A percentile compares a stretch with the other conserved stretches of the same genome.
phyloP scores from a whole-genome alignment of 2,888 invertebrate species.

The Conomelus anceps region DNA sequence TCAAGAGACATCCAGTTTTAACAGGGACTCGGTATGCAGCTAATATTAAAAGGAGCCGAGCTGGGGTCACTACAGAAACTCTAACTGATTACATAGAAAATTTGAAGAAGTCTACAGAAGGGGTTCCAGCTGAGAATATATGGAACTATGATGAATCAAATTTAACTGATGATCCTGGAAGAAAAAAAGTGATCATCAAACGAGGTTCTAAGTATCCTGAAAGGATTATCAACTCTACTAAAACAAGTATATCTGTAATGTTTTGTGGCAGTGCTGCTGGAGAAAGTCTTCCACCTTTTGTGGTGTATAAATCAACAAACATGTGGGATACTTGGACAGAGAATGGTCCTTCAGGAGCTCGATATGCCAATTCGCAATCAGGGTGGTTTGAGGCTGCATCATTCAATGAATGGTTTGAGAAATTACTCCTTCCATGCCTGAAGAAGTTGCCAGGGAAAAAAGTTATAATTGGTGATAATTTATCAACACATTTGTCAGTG shows the following conservation, averaged over 20 bases:
- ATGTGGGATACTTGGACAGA: constrained; percentile 10
- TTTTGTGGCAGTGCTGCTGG: not conserved
- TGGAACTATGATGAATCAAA: constrained; percentile 25
- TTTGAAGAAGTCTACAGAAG: not conserved
- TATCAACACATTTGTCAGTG: not conserved
- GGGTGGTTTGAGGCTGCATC: constrained; percentile 1
- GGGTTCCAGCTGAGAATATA: constrained; percentile 8
- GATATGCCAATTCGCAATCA: not conserved
- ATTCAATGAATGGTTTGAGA: constrained; percentile 6
- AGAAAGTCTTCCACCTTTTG: constrained; percentile 13
- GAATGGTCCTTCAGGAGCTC: not conserved
- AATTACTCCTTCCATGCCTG: not conserved
- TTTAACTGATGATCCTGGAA: constrained; percentile 20
- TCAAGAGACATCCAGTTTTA: constrained; percentile 17
- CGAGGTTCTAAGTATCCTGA: not conserved
- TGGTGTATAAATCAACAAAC: constrained; percentile 11
- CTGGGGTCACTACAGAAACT: constrained; percentile 4
- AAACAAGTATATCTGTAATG: not conserved
- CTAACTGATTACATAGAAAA: constrained; percentile 19
- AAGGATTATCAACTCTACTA: not conserved
- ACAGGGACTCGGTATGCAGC: constrained; percentile 15
- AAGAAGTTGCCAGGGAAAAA: not conserved
- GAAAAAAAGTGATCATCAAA: constrained; percentile 10
- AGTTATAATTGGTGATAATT: constrained; percentile 15
- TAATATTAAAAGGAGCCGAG: constrained; percentile 21